Evolutionary conservation across 2,113 vertebrate species (phyloP).

Genomic region (Bungarus multicinctus): DNA sequence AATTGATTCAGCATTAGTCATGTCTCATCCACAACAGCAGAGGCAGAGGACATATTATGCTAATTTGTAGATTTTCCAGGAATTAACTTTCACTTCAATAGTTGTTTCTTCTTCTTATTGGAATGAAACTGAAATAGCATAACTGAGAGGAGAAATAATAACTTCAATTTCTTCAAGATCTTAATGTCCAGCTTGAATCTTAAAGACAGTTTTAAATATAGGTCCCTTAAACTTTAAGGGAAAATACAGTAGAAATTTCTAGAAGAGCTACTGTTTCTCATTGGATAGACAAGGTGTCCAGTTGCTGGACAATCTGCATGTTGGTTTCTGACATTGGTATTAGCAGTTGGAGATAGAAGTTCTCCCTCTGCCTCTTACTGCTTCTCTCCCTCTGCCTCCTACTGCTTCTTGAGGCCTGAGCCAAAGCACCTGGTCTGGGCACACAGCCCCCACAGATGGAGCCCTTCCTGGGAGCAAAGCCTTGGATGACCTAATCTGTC

Average conservation of each 20-base stretch:
- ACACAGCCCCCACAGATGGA: no score
- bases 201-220: slow-evolving; percentile 24
- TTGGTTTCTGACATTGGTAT: neutral
- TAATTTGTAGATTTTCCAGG: slow-evolving; percentile 43
- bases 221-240: neutral
- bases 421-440: no score
- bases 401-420: no score
- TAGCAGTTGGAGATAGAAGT: neutral
- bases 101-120: slow-evolving; percentile 1
- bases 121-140: slow-evolving; percentile 21
- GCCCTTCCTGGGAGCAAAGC: no score
- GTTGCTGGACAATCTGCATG: neutral
- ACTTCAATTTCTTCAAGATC: slow-evolving; percentile 14
- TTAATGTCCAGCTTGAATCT: neutral
- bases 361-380: no score
- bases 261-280: rapidly evolving
- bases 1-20: slow-evolving; percentile 60
- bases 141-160: slow-evolving; percentile 28
- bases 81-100: slow-evolving; percentile 42
- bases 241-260: neutral
- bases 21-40: slow-evolving; percentile 42
- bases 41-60: slow-evolving; percentile 46
- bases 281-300: neutral
- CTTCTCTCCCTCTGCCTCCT: no score
- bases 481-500: no score